phyloP scores from a whole-genome alignment of 1,140 invertebrate genomes.

The Zophobas morio region DNA sequence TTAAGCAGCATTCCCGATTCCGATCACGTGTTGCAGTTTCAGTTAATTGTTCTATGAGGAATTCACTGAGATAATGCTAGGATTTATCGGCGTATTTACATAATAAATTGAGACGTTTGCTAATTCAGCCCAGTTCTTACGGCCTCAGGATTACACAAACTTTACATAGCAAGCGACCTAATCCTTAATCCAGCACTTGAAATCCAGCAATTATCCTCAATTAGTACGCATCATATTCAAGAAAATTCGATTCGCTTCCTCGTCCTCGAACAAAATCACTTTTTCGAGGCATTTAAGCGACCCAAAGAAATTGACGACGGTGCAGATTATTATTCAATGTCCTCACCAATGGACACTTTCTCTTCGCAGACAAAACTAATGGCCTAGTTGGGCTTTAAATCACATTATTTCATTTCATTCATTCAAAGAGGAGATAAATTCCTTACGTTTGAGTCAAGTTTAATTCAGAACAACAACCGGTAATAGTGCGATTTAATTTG shows the following conservation, averaged over 20 bases:
- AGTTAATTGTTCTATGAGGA: constrained; percentile 29
- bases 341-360: constrained; percentile 27
- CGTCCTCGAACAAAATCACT: not conserved
- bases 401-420: constrained; percentile 36
- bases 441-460: constrained; percentile 20
- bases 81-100: constrained; percentile 35
- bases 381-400: constrained; percentile 38
- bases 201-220: constrained; percentile 30
- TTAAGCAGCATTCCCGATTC: not conserved
- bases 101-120: constrained; percentile 36
- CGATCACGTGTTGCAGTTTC: constrained; percentile 24
- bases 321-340: constrained; percentile 23
- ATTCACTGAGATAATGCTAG: constrained; percentile 27
- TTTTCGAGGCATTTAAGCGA: constrained; percentile 2
- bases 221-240: not conserved
- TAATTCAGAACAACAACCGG: constrained; percentile 22
- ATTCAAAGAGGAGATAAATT: constrained; percentile 27
- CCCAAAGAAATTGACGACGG: not conserved
- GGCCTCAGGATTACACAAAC: constrained; percentile 19
- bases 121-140: constrained; percentile 25
- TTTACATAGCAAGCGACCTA: constrained; percentile 14
- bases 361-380: constrained; percentile 40
- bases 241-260: not conserved
- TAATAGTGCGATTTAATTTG: not conserved
- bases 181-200: constrained; percentile 14